A percentile compares a stretch with the other conserved stretches of the same genome.
phyloP scores from a whole-genome alignment of 2,888 invertebrate genomes.

The Plusia festucae region DNA sequence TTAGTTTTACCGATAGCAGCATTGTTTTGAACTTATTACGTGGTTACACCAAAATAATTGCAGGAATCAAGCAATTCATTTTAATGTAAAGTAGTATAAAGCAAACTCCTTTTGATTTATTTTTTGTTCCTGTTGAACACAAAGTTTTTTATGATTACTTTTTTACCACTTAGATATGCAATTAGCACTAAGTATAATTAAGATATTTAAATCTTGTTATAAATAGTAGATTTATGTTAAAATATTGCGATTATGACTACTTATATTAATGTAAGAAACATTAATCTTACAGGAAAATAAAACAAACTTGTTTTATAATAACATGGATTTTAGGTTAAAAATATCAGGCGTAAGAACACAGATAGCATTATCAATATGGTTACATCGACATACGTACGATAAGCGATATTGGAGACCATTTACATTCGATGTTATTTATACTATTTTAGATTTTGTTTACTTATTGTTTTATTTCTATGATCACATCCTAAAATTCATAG shows the following conservation, averaged over 20 bases:
- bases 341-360: not conserved
- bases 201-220: too few species aligned
- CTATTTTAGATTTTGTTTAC: not conserved
- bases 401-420: not conserved
- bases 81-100: too few species aligned
- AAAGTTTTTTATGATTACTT: too few species aligned
- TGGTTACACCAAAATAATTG: not conserved
- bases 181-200: too few species aligned
- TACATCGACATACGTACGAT: not conserved
- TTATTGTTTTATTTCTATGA: too few species aligned
- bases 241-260: too few species aligned
- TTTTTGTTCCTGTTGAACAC: too few species aligned
- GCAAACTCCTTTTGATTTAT: too few species aligned
- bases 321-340: conserved; percentile 3
- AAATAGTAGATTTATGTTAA: too few species aligned
- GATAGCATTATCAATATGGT: not conserved
- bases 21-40: not conserved
- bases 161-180: too few species aligned
- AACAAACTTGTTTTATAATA: not conserved
- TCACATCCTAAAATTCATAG: too few species aligned
- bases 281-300: not conserved
- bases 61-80: too few species aligned
- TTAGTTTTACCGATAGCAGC: not conserved
- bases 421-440: not conserved
- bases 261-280: not conserved